Evolutionary conservation across 2,888 invertebrate species (phyloP), one percentile per base, ranked within the genome.

Genomic region (Drosophila ustulata): DNA sequence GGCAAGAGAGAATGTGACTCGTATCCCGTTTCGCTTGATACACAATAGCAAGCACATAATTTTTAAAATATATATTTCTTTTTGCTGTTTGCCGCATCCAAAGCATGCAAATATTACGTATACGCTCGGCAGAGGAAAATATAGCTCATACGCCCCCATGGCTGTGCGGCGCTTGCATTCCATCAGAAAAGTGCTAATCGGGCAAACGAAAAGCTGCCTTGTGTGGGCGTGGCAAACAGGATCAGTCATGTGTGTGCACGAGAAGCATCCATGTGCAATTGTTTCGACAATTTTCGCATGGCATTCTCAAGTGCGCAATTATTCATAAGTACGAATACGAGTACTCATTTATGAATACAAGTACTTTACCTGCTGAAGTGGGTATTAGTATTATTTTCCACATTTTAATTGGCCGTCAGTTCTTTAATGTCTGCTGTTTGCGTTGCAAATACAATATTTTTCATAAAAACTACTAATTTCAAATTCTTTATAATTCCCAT

Each of bases 21-120:
- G 26, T 32, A 41, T 43, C 34, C 13, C 26, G 25, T 49, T 18
- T 30, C 18, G 2, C 9, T 39, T 51, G 28, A 18, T 32, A 1
- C 37, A 34, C 26, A 64, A 53, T 55, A 25, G 5, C 65, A 47
- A 49, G 50, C 61, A 63, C 55, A 70, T 70, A 65, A 67, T 80
- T 58, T 58, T 58, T 39, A 13, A 55, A 47, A 57, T 41, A 25
- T 59, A 30, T 18, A 58, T 26, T 47, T 55, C 68, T 57, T 66
- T 61, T 28, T 56, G 25, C 34, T 58, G 53, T 23, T 45, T 45
- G 45, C 25, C 23, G 41, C 32, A 45, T 50, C 53, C 43, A 65
- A 46, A 56, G 56, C 49, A 59, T 43, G 51, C 18, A 61, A 58
- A 64, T 50, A 51, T 65, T 47, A 23, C 32, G 50, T 25, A 46